Base-by-base conservation (phyloP, 2,113 vertebrate genomes). In the Chloroceryle aenea region DNA sequence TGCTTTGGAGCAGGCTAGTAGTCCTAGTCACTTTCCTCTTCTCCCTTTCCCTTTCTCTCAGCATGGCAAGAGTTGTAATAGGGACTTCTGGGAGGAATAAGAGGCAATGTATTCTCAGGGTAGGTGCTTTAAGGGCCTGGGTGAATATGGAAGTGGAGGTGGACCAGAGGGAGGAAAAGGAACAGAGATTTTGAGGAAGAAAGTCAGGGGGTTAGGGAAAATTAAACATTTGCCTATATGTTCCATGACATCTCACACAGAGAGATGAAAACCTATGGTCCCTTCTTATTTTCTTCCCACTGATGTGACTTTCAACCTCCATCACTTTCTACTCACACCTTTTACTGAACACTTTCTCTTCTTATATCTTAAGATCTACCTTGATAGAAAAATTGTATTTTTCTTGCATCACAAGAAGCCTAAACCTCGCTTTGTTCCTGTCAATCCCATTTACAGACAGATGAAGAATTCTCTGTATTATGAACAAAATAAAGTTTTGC, bases 51-150 rank as follows among this genome's bases (percentile, higher is more conserved):
- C 4, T 82, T 76, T 73, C 55, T 16, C 1, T 91, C 12, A 67
- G 40, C 9, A 27, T 47, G 12, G 5, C 34, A 84, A 73, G 32
- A 67, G 5, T 2, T 48, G 2, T 23, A 58, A 64, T 2, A 17
- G 3, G 4, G 6, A 21, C 11, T 59, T 43, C 22, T 8, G 7
- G 52, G 6, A 87, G 12, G 19, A 89, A 30, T 58, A 62, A 36
- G 17, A 43, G 13, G 2, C 0, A 0, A 45, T 59, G 34, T 6
- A 40, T 45, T 82, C 34, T 81, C 29, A 50, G 34, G 3, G 6
- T 36, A 7, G 6, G 5, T 38, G 4, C 20, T 45, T 58, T 23
- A 67, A 79, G 75, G 20, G 7, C 6, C 32, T 71, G 16, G 40
- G 8, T 25, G 32, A 63, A 23, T 63, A 68, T 16, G 15, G 36